Conservation (phyloP, 2,888 invertebrate genomes). For the Leucophenga montana region DNA sequence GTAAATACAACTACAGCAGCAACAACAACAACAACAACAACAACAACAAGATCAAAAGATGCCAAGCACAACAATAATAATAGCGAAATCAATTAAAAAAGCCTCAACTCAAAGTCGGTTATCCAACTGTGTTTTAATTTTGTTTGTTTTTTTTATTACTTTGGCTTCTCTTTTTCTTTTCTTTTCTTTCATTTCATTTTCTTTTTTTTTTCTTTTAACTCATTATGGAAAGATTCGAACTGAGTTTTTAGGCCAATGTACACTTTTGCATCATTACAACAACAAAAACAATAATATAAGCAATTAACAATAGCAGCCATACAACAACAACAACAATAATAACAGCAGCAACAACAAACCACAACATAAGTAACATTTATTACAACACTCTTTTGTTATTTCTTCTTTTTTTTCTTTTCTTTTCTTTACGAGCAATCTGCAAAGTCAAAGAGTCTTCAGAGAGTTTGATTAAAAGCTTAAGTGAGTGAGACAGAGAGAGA, state of each 20-base stretch:
- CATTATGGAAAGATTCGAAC: background rate
- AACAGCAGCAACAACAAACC: background rate
- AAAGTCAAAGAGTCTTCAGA: background rate
- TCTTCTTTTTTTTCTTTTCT: background rate
- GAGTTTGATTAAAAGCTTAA: background rate
- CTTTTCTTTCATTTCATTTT: background rate
- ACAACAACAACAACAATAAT: background rate
- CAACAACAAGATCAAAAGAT: too few relatives aligned
- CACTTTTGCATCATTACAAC: slow-evolving; percentile 18
- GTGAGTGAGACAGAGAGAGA: too few relatives aligned
- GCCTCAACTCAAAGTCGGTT: background rate
- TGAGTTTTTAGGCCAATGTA: slow-evolving; percentile 16
- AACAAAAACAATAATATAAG: slow-evolving; percentile 5
- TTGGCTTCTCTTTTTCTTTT: background rate
- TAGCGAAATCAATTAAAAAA: background rate
- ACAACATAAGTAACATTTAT: background rate
- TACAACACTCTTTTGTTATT: slow-evolving; percentile 1
- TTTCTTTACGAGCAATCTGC: background rate
- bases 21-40: too few relatives aligned
- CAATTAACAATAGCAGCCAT: slow-evolving; percentile 1
- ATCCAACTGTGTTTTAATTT: background rate
- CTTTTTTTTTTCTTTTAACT: background rate
- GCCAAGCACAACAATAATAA: too few relatives aligned
- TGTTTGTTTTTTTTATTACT: background rate
- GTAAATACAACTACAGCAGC: too few relatives aligned